Base-by-base conservation (phyloP, 2,888 invertebrate genomes). In the Protonemura montana region DNA sequence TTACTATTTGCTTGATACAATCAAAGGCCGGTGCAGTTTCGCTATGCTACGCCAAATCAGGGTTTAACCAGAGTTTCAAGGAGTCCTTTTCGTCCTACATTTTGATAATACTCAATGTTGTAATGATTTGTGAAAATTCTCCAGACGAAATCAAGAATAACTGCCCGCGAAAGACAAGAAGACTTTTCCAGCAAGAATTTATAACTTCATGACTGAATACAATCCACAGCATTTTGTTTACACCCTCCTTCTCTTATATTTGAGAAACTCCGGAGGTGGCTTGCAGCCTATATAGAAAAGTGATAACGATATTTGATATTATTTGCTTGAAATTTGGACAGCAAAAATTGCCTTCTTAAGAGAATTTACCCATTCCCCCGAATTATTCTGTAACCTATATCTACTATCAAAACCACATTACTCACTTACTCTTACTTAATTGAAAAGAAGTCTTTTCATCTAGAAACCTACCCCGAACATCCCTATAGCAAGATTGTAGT, bases 1-100 rank as follows among this genome's bases (percentile, higher is more conserved):
- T 59, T 59, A 59, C 59, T 59, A 59, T 59, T 59, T 59, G 59
- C 59, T 59, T 59, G 16, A 59, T 59, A 59, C 59, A 59, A 59
- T 59, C 59, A 59, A 59, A 6, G 59, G 16, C 59, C 59, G 21
- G 59, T 59, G 59, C 59, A 59, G 21, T 59, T 59, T 59, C 21
- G 59, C 59, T 59, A 59, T 59, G 59, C 59, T 59, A 7, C 59
- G 59, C 59, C 13, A 59, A 59, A 59, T 59, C 59, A 59, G 59
- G 59, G 59, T 59, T 59, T 2, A 21, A 21, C 13, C 59, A 35
- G 59, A 59, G 13, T 59, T 59, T 59, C 59, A 13, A 59, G 16
- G 59, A 59, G 59, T 59, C 3, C 59, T 59, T 10, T 59, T 59
- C 21, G 59, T 59, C 59, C 59, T 59, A 59, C 59, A 59, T 59